Evolutionary conservation across 2,113 vertebrate species (phyloP), one percentile per base, ranked within the genome.

Genomic region (Lophotis ruficrista): DNA sequence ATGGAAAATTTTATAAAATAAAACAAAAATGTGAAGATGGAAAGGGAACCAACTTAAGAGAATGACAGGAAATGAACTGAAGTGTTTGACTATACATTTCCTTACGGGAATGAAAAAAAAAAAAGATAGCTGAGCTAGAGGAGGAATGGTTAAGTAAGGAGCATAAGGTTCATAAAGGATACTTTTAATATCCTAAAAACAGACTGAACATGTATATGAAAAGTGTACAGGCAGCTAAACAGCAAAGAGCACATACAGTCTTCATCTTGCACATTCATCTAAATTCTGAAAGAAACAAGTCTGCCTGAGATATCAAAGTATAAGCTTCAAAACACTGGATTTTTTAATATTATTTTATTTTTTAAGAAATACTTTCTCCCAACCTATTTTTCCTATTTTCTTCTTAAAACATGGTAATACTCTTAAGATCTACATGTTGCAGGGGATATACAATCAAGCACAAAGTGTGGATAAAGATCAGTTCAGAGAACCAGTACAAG

Each of bases 261-360:
- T 89, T 80, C 7, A 47, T 31, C 51, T 62, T 66, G 4, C 38
- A 54, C 21, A 43, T 35, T 54, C 14, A 60, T 41, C 43, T 86
- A 66, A 77, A 83, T 66, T 89, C 31, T 66, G 35, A 83, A 72
- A 89, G 18, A 65, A 91, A 53, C 10, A 76, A 24, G 27, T 73
- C 60, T 57, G 24, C 33, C 56, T 57, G 66, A 77, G 23, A 83
- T 66, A 83, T 22, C 9, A 37, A 87, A 65, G 25, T 47, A 83
- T 20, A 77, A 88, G 60, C 17, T 61, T 58, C 38, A 38, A 84
- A 95, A 64, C 51, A 53, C 6, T 68, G 51, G 15, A 30, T 51
- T 77, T 60, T 87, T 65, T 31, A 47, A 33, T 45, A 50, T 69
- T 50, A 25, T 75, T 95, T 94, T 94, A 87, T 93, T 95, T 94